Percentiles rank a stretch among this genome's conserved stretches.
phyloP scores from a whole-genome alignment of 2,888 invertebrate species.

The Homarus gammarus region DNA sequence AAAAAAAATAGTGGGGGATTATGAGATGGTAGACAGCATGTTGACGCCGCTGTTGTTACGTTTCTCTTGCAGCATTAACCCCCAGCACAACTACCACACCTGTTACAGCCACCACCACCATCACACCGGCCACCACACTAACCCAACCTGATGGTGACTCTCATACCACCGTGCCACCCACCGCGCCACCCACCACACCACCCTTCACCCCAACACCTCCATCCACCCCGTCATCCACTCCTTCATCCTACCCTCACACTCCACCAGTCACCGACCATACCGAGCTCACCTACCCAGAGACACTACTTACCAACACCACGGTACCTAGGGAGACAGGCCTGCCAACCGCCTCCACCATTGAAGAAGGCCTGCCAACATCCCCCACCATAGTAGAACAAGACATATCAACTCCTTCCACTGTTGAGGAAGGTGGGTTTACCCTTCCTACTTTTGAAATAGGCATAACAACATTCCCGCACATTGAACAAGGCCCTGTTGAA shows the following conservation, averaged over 20 bases:
- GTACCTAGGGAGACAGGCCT: too few species aligned
- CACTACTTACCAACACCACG: not conserved
- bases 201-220: not conserved
- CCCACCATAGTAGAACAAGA: too few species aligned
- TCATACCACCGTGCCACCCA: not conserved
- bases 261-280: not conserved
- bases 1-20: too few species aligned
- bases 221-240: not conserved
- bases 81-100: slow-evolving; percentile 52
- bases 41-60: slow-evolving; percentile 26
- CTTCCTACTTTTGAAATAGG: too few species aligned
- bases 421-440: too few species aligned
- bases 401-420: too few species aligned
- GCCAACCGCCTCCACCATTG: not conserved
- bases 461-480: too few species aligned
- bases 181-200: not conserved
- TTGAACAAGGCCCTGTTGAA: too few species aligned
- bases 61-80: slow-evolving; percentile 62
- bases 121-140: slow-evolving; percentile 44
- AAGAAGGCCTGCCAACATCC: not conserved
- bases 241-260: not conserved
- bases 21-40: slow-evolving; percentile 7
- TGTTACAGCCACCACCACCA: slow-evolving; percentile 36
- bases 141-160: slow-evolving; percentile 27
- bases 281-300: not conserved